Evolutionary conservation across 2,113 vertebrate species (phyloP).

Genomic region (Pomatostomus ruficeps): DNA sequence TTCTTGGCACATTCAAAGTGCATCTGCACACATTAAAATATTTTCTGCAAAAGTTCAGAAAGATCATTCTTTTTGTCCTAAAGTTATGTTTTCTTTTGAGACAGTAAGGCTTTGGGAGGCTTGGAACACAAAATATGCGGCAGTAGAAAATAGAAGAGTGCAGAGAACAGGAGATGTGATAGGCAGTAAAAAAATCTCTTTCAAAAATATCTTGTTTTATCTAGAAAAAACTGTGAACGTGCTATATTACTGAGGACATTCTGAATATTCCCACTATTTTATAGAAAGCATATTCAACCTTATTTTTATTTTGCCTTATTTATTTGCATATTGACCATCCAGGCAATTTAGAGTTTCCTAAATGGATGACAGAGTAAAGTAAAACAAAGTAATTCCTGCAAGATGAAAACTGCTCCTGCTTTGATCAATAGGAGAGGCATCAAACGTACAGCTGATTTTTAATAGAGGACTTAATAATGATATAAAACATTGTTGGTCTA

Average conservation of each 20-base stretch:
- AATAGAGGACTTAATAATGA: background rate
- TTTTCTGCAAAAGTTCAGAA: background rate
- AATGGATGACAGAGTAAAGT: background rate
- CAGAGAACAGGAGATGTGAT: background rate
- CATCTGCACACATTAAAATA: background rate
- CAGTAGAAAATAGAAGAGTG: background rate
- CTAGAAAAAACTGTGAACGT: background rate
- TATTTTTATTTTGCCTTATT: background rate
- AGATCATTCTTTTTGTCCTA: background rate
- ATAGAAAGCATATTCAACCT: background rate
- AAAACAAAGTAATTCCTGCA: background rate
- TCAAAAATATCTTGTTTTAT: background rate
- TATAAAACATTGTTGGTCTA: background rate
- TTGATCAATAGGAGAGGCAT: background rate
- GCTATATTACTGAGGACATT: background rate
- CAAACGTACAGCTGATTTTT: background rate
- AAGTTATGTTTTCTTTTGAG: background rate
- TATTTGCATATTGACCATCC: background rate
- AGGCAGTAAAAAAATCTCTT: background rate
- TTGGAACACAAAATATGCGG: background rate
- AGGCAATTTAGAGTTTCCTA: background rate
- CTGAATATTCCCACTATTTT: background rate
- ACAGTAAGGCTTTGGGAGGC: background rate
- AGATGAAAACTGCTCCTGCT: background rate
- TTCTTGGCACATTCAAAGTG: background rate